Evolutionary conservation across 2,888 invertebrate genomes (phyloP), one percentile per base, ranked within the genome.

Genomic region (Heliconius erato): DNA sequence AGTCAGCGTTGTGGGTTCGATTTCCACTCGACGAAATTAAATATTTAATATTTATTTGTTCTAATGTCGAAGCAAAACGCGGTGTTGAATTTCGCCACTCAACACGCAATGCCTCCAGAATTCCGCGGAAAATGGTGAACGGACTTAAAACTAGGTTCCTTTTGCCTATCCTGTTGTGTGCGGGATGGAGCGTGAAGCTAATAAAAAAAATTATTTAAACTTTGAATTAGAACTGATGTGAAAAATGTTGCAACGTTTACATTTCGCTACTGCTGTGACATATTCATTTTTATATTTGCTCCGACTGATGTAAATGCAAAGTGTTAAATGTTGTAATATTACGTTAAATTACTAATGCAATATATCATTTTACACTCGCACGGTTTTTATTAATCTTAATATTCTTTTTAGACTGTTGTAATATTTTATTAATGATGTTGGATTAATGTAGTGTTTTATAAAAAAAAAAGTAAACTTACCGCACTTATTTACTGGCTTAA

Each of bases 311-410:
- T 59, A 79, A 74, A 79, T 32, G 28, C 19, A 54, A 79, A 26
- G 69, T 80, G 67, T 77, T 32, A 59, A 65, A 78, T 81, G 35
- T 83, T 77, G 80, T 77, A 83, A 83, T 71, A 78, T 74, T 72
- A 59, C 77, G 28, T 71, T 78, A 32, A 74, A 78, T 77, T 54
- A 72, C 2, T 74, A 40, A 35, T 67, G 76, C 63, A 76, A n/a
- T 3, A 14, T n/a, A 26, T 40, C 0, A 44, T 72, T 23, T 71
- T 54, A 54, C 54, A 19, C 54, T 9, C 54, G 54, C 54, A 7
- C 23, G 54, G 54, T 23, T 54, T 54, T 54, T 54, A 54, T 23
- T 59, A 59, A n/a, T 71, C 40, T 71, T 40, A 71, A 14, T 71
- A 26, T 71, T 44, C 23, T 40, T 71, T 71, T 71, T 44, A 44